Evolutionary conservation across 2,888 invertebrate genomes (phyloP).

Genomic region (Hedya salicella): DNA sequence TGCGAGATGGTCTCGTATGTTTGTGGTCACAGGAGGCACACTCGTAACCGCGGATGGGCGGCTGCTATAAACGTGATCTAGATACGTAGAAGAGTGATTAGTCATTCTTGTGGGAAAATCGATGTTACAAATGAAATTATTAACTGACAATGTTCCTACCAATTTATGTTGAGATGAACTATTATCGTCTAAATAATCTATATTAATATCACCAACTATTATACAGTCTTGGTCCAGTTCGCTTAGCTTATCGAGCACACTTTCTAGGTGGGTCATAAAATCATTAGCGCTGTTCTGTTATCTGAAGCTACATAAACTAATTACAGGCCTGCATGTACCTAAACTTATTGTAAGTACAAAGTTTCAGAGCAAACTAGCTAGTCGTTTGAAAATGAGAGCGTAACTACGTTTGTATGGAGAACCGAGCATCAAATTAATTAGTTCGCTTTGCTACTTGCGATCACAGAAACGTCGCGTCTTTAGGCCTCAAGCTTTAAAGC

Average conservation of each 20-base stretch:
- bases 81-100: not conserved
- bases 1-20: constrained; percentile 9
- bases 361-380: too few relatives aligned
- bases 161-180: not conserved
- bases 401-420: too few relatives aligned
- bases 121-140: not conserved
- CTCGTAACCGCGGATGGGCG: not conserved
- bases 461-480: too few relatives aligned
- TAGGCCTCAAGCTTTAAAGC: too few relatives aligned
- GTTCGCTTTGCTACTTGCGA: too few relatives aligned
- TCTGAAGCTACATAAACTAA: too few relatives aligned
- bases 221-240: not conserved
- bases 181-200: not conserved
- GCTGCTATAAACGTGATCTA: constrained; percentile 9
- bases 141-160: not conserved
- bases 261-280: not conserved
- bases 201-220: constrained; percentile 9
- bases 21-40: constrained; percentile 10
- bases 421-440: too few relatives aligned
- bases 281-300: constrained; percentile 2
- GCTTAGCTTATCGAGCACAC: constrained; percentile 3
- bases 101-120: constrained; percentile 4
- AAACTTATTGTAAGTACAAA: too few relatives aligned
- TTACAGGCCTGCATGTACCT: too few relatives aligned
- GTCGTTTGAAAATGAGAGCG: too few relatives aligned